Evolutionary conservation across 2,888 invertebrate genomes (phyloP), one percentile per base, ranked within the genome.

Genomic region (Drosophila vallismaia): DNA sequence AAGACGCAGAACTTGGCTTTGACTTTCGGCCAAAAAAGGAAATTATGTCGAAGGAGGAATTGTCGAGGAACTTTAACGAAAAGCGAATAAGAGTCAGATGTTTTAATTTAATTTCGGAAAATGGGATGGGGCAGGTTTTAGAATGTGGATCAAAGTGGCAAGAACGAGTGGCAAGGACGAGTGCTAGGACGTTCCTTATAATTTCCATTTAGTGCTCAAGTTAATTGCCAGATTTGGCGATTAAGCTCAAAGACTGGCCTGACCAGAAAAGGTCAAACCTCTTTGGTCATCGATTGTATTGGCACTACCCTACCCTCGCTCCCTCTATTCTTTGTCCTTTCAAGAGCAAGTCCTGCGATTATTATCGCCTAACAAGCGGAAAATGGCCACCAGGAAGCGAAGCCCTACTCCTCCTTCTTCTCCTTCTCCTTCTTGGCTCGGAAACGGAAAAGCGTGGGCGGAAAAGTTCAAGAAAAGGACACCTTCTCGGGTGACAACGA

Each of bases 331-430:
- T 19, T 42, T 29, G 8, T 33, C 10, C 33, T 6, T 28, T 28
- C 4, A 28, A 28, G 4, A 28, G 5, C 4, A 28, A 36, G 36
- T 36, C n/a, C n/a, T 49, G 52, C 53, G 78, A 76, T 78, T 78
- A 75, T 64, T 76, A 78, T 76, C 78, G 76, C 69, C 60, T 75
- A 76, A 78, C 78, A 78, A 76, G 78, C 76, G 77, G 73, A 76
- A 74, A 76, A 70, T 74, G 68, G 60, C 67, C 64, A 31, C 38
- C 79, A 36, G 36, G 56, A 45, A 44, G 44, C 59, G 49, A 12
- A 19, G 19, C 2, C 19, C 19, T 19, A 2, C 19, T 19, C 19
- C 19, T 19, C 19, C 19, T 19, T 19, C 19, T 19, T 2, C 19
- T 19, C 2, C 19, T 19, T 1, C 19, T 19, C 2, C 0, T 19